Evolutionary conservation across 2,888 invertebrate species (phyloP), one percentile per base, ranked within the genome.

Genomic region (Tricholauxania praeusta): DNA sequence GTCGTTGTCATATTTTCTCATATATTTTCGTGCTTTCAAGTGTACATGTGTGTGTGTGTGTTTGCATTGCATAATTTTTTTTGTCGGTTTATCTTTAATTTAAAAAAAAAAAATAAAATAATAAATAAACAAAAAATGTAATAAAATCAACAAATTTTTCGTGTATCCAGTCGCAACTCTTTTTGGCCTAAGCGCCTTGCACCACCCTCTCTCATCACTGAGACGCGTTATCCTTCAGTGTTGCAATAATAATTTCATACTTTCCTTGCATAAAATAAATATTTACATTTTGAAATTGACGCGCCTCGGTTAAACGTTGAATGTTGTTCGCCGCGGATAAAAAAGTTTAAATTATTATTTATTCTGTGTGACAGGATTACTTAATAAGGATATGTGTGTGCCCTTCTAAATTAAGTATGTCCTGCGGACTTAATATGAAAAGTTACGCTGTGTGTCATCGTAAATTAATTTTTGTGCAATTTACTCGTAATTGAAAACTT

Each of bases 211-310:
- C n/a, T 6, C 15, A 14, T 39, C 32, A 15, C 32, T 39, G 28
- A 14, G 12, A 59, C 57, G 17, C 59, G 59, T 28, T 60, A 8
- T 12, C 59, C 28, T 15, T 60, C 22, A 60, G 22, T 19, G 28
- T 28, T 15, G 59, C 59, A 32, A 60, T 60, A 60, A 60, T 60
- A 60, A 60, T 60, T 60, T 60, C 32, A 28, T 28, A 15, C 59
- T 53, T 53, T 78, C 80, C 82, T 83, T 77, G 81, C 82, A 81
- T 81, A 83, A 82, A 79, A 84, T 84, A 84, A 84, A 84, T 85
- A 84, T 84, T 84, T 84, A 82, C 84, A 85, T 83, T 85, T 81
- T 79, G 78, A 83, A 83, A 83, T 83, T 83, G 84, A 82, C 83
- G 82, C 81, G 82, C 79, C 73, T 39, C 81, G 78, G 76, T 76